Percentiles rank a stretch among this genome's conserved stretches.
Evolutionary conservation across 2,113 vertebrate genomes (phyloP).

Genomic region (Pogonocichla stellata): DNA sequence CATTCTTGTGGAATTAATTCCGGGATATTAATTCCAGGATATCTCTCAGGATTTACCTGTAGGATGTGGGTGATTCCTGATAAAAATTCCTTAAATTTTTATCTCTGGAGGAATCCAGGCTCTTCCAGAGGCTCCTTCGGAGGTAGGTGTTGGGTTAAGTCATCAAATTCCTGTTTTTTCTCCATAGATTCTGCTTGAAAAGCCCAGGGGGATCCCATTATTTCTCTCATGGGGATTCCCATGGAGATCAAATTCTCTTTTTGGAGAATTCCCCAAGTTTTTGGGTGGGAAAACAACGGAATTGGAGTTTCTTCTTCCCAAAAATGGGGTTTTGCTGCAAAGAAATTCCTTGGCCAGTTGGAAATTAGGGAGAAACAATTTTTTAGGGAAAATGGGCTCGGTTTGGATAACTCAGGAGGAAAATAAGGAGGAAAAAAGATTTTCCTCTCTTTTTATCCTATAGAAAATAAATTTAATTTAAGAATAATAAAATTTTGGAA

Average conservation of each 20-base stretch:
- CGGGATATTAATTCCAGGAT: too few relatives aligned
- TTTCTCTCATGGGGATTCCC: not conserved
- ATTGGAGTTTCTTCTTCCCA: not conserved
- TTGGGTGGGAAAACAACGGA: not conserved
- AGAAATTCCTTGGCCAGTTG: not conserved
- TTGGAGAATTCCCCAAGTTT: not conserved
- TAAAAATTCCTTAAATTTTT: not conserved
- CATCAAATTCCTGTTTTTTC: not conserved
- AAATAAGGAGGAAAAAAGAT: not conserved
- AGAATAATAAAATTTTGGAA: not conserved
- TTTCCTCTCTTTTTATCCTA: not conserved
- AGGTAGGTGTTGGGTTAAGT: not conserved
- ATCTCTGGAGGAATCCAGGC: not conserved
- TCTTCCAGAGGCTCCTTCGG: not conserved
- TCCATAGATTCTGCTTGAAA: not conserved
- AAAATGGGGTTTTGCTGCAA: not conserved
- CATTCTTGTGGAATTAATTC: not conserved
- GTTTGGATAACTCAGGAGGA: not conserved
- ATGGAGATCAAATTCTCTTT: not conserved
- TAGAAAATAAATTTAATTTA: not conserved
- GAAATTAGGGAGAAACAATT: not conserved
- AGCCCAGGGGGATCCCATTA: not conserved
- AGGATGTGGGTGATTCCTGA: fast-evolving
- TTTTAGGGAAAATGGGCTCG: not conserved
- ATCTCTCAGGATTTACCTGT: not conserved